Evolutionary conservation across 2,888 invertebrate genomes (phyloP).

Genomic region (Oscheius onirici): DNA sequence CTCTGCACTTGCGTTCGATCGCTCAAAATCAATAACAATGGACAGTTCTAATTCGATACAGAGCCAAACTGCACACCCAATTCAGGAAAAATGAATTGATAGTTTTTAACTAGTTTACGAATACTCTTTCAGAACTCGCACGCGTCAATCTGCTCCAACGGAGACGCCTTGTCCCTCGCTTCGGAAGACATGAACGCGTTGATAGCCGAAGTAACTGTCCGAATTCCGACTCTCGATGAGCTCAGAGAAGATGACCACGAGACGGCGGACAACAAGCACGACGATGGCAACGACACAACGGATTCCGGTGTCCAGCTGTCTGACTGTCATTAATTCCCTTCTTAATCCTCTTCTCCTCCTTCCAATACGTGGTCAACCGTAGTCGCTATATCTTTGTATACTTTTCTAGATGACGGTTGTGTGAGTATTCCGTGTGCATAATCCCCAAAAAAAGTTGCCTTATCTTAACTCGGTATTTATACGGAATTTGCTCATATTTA

Average conservation of each 20-base stretch:
- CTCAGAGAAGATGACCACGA: slow-evolving; percentile 43
- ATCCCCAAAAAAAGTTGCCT: slow-evolving; percentile 12
- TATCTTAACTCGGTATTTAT: slow-evolving; percentile 21
- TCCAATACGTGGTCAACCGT: slow-evolving; percentile 11
- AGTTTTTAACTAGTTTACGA: too few relatives aligned
- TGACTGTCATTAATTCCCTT: slow-evolving; percentile 27
- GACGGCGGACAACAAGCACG: slow-evolving; percentile 45
- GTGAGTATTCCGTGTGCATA: slow-evolving; percentile 29
- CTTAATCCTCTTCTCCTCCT: background rate
- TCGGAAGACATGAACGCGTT: slow-evolving; percentile 69
- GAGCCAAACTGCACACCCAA: too few relatives aligned
- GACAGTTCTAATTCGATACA: too few relatives aligned
- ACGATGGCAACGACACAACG: slow-evolving; percentile 59
- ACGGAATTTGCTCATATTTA: slow-evolving; percentile 29
- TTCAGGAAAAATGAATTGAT: too few relatives aligned
- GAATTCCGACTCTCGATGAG: slow-evolving; percentile 46
- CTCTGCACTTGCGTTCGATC: too few relatives aligned
- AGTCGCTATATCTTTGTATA: slow-evolving; percentile 5
- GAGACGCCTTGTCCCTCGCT: slow-evolving; percentile 63
- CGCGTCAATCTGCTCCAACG: slow-evolving; percentile 59
- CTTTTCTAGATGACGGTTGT: slow-evolving; percentile 16
- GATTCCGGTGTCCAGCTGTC: slow-evolving; percentile 56
- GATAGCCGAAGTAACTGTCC: slow-evolving; percentile 66
- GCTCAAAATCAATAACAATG: too few relatives aligned
- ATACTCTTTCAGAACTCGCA: slow-evolving; percentile 61